phyloP scores from a whole-genome alignment of 2,113 vertebrate genomes.

The Lagopus leucura region DNA sequence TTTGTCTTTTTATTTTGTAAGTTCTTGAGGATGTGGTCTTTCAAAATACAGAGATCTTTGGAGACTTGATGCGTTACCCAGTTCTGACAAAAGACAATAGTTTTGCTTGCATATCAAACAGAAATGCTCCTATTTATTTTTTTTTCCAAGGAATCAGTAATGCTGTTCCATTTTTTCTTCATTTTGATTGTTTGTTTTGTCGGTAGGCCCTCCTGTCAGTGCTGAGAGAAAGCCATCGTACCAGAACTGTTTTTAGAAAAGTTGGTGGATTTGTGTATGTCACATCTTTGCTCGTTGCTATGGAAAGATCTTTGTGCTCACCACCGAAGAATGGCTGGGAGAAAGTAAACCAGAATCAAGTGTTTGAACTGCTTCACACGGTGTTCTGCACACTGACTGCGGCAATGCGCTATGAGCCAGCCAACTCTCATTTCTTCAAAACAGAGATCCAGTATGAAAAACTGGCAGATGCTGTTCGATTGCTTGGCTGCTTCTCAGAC shows the following conservation, averaged over 20 bases:
- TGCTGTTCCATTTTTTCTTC: background rate
- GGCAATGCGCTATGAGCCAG: constrained; percentile 97
- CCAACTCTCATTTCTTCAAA: constrained; percentile 97
- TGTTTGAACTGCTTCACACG: constrained; percentile 94
- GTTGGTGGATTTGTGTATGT: constrained; percentile 98
- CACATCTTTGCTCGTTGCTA: constrained; percentile 94
- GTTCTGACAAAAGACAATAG: background rate
- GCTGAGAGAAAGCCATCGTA: constrained; percentile 93
- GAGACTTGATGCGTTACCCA: background rate
- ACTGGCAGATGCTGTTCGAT: constrained; percentile 93
- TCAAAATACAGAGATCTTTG: background rate
- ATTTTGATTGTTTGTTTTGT: background rate
- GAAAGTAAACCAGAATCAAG: constrained; percentile 92
- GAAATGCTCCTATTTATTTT: background rate
- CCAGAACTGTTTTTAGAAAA: constrained; percentile 96
- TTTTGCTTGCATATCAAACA: background rate
- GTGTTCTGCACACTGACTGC: constrained; percentile 95
- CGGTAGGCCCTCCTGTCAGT: constrained; percentile 88
- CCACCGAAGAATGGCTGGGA: constrained; percentile 92
- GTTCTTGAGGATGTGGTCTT: background rate
- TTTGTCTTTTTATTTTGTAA: background rate
- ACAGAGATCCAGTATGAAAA: constrained; percentile 99
- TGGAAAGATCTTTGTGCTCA: constrained; percentile 92
- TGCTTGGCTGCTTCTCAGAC: constrained; percentile 97
- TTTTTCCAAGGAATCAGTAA: background rate